These are phyloP conservation scores for Euura saliciscinereae DNA, from an alignment of 1,140 invertebrate species.

Conservation along the genomic window DNA sequence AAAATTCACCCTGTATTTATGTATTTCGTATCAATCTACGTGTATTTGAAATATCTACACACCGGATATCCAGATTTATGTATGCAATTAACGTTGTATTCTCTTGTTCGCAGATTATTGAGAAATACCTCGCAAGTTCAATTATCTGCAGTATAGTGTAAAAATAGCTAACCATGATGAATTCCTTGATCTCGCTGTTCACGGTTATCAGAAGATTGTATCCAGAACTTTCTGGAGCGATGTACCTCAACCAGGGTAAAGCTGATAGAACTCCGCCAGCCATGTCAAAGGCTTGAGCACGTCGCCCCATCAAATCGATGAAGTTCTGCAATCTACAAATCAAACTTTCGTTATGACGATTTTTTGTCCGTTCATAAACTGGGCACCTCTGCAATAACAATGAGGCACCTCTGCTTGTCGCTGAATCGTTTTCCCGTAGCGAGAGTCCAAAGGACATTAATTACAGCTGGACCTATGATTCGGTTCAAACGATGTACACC, in stretches of 20 bases:
- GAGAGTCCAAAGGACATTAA: conserved; percentile 79
- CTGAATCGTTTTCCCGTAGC: conserved; percentile 67
- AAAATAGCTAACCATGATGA: conserved; percentile 59
- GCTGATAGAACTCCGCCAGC: conserved; percentile 71
- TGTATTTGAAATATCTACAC: too few species aligned
- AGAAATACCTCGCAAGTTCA: conserved; percentile 17
- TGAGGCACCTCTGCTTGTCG: conserved; percentile 35
- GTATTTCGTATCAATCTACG: too few species aligned
- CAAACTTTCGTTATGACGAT: background rate
- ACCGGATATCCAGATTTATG: too few species aligned
- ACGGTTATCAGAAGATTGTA: conserved; percentile 70
- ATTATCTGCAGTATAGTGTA: conserved; percentile 8
- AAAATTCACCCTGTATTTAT: conserved; percentile 10
- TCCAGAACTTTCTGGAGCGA: conserved; percentile 71
- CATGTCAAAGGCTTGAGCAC: conserved; percentile 72
- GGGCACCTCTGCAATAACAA: background rate
- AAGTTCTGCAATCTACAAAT: conserved; percentile 60
- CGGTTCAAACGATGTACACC: conserved; percentile 49
- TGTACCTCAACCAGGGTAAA: conserved; percentile 72
- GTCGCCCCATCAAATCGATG: conserved; percentile 66
- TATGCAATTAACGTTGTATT: too few species aligned
- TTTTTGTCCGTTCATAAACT: too few species aligned
- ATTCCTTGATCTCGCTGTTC: conserved; percentile 65
- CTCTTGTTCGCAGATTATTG: too few species aligned
- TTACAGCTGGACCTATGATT: conserved; percentile 65